Evolutionary conservation across 1,140 invertebrate species (phyloP).

Genomic region (Drosophila orena): DNA sequence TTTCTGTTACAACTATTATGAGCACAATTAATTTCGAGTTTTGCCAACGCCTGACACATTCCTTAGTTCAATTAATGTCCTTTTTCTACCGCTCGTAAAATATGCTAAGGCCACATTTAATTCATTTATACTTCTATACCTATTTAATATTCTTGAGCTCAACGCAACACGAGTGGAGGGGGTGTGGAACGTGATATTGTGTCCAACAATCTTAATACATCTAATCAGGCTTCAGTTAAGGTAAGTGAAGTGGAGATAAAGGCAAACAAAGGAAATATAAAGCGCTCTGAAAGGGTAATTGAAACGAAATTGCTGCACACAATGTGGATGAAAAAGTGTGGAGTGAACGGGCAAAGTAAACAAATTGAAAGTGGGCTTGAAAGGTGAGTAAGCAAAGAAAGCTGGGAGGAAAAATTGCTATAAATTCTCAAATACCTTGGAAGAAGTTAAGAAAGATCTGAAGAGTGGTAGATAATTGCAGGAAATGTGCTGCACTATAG

Average conservation of each 20-base stretch:
- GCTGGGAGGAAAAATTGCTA: constrained; percentile 7
- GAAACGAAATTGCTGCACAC: constrained; percentile 35
- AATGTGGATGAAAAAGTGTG: constrained; percentile 34
- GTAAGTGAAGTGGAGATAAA: constrained; percentile 17
- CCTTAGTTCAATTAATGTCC: constrained; percentile 38
- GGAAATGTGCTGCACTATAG: background rate
- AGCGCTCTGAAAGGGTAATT: constrained; percentile 27
- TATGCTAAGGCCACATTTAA: constrained; percentile 80
- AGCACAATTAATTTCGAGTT: constrained; percentile 65
- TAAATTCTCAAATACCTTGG: constrained; percentile 10
- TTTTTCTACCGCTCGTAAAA: constrained; percentile 60
- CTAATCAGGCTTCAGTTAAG: constrained; percentile 46
- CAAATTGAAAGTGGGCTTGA: constrained; percentile 18
- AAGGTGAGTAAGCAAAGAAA: constrained; percentile 8
- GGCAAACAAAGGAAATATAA: constrained; percentile 44
- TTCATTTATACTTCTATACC: constrained; percentile 52
- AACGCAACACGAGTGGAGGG: constrained; percentile 19
- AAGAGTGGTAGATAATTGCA: too few relatives aligned
- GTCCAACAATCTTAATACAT: constrained; percentile 27
- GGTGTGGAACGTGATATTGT: constrained; percentile 13
- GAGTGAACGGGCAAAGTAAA: constrained; percentile 11
- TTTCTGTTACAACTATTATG: constrained; percentile 61
- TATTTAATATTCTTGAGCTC: constrained; percentile 56
- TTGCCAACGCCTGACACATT: constrained; percentile 38
- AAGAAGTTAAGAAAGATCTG: background rate